phyloP scores from a whole-genome alignment of 1,140 invertebrate species.

The Bombyx mori region DNA sequence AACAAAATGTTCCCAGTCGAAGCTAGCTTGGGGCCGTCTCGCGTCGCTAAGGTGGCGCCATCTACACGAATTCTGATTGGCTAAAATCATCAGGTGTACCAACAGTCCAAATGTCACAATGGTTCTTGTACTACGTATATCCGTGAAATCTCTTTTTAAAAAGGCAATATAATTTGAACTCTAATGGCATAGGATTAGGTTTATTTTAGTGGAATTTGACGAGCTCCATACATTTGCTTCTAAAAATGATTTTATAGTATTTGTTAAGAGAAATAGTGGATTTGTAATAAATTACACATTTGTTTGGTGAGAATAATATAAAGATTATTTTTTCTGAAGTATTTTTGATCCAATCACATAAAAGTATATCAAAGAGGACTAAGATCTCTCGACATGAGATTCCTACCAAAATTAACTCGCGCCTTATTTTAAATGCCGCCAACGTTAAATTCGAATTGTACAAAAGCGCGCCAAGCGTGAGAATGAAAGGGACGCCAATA shows the following conservation, averaged over 20 bases:
- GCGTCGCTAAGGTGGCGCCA: constrained; percentile 63
- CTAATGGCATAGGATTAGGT: constrained; percentile 7
- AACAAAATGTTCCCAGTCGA: constrained; percentile 68
- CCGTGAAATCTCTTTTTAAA: constrained; percentile 46
- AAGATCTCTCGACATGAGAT: constrained; percentile 49
- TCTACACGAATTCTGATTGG: constrained; percentile 56
- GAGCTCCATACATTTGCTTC: constrained; percentile 48
- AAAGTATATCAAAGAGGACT: constrained; percentile 66
- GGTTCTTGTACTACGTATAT: constrained; percentile 63
- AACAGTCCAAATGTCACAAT: constrained; percentile 31
- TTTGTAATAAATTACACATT: constrained; percentile 23
- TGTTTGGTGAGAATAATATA: constrained; percentile 11
- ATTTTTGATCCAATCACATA: constrained; percentile 36
- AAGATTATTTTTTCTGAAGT: constrained; percentile 30
- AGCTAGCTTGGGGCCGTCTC: constrained; percentile 65
- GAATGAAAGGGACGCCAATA: constrained; percentile 66
- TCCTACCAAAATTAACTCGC: constrained; percentile 58
- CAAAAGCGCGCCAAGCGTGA: constrained; percentile 65
- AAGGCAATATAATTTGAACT: constrained; percentile 22
- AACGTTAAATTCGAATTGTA: constrained; percentile 61
- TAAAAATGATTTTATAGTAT: constrained; percentile 42
- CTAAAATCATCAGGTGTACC: constrained; percentile 32
- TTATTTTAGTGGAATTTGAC: constrained; percentile 14
- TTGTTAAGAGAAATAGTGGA: constrained; percentile 27
- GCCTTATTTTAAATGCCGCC: constrained; percentile 66